Evolutionary conservation across 30 jellyfish, hydroid and myxozoan species (phyloP), one percentile per base, ranked within the genome.

Genomic region (Clytia hemisphaerica): DNA sequence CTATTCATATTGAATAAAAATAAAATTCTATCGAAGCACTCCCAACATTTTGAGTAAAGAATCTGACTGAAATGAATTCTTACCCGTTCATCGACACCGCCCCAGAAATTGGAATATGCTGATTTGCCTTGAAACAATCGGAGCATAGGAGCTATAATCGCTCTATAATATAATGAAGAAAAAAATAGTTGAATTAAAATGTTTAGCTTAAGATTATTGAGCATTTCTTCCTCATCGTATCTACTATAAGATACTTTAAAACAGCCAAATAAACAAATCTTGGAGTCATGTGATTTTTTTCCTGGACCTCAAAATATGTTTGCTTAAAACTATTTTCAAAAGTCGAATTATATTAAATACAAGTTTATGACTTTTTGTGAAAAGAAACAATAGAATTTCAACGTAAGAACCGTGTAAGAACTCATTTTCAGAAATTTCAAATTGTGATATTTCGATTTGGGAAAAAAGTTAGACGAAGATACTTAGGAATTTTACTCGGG

Each of bases 91-190:
- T 89, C 83, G 85, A 89, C 80, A 3, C 93, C 98, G 33, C 95
- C 93, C 98, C 98, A 89, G 67, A 73, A 89, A 60, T 89, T 89
- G 25, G 98, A 81, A 47, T 80, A 89, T 2, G 71, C 77, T 6
- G 78, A 53, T 1, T 81, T 81, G 40, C 62, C 60, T 26, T 89
- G 62, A 64, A 89, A 75, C 19, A 69, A 45, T 21, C 90, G 67
- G 18, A 89, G 37, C 98, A 89, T 76, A 4, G 98, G 98, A 10
- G 93, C 94, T 3, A 89, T 82, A 10, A 89, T 77, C 16, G 89
- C 38, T 76, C 98, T 89, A 58, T 1, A 60, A 35, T 0, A 55
- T 14, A 24, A 64, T n/a, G n/a, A n/a, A n/a, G n/a, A n/a, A n/a
- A n/a, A n/a, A n/a, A n/a, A n/a, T n/a, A n/a, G n/a, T n/a, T n/a